Conservation (phyloP, 2,888 invertebrate species). For the Corbicula japonica region DNA sequence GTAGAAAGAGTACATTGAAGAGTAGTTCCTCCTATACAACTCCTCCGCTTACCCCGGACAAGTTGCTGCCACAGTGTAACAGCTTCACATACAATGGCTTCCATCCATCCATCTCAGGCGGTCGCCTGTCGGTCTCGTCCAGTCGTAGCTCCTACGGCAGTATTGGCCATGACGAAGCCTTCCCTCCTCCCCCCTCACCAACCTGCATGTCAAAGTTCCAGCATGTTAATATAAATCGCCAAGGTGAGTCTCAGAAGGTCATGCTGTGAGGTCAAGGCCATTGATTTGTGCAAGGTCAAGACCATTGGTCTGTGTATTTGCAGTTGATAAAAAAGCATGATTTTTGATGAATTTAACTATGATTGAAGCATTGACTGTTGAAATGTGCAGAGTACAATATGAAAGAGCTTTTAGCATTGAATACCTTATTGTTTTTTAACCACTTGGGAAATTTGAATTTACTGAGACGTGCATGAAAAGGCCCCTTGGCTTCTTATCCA, state of each 20-base stretch:
- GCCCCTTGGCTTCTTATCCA: no score
- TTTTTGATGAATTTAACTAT: background rate
- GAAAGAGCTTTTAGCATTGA: no score
- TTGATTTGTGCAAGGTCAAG: no score
- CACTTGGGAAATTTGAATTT: no score
- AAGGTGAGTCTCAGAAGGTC: constrained; percentile 50
- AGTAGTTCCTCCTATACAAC: constrained; percentile 41
- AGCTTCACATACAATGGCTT: constrained; percentile 50
- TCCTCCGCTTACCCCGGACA: constrained; percentile 51
- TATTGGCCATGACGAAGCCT: constrained; percentile 76
- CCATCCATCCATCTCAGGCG: constrained; percentile 17
- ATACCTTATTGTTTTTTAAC: no score
- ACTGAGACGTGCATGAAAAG: no score
- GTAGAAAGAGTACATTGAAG: constrained; percentile 43
- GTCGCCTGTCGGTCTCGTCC: constrained; percentile 31
- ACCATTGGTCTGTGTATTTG: no score
- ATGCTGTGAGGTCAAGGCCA: no score
- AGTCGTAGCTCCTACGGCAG: constrained; percentile 64
- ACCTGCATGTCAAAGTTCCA: constrained; percentile 66
- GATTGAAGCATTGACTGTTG: no score
- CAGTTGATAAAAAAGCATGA: background rate
- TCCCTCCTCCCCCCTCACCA: constrained; percentile 80
- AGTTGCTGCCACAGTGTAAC: constrained; percentile 29
- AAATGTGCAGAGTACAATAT: no score
- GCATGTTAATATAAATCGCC: constrained; percentile 38